Percentiles rank a stretch among this genome's conserved stretches.
These are phyloP conservation scores for Lochmaea crataegi DNA, from an alignment of 2,888 invertebrate genomes.

Conservation along the genomic window DNA sequence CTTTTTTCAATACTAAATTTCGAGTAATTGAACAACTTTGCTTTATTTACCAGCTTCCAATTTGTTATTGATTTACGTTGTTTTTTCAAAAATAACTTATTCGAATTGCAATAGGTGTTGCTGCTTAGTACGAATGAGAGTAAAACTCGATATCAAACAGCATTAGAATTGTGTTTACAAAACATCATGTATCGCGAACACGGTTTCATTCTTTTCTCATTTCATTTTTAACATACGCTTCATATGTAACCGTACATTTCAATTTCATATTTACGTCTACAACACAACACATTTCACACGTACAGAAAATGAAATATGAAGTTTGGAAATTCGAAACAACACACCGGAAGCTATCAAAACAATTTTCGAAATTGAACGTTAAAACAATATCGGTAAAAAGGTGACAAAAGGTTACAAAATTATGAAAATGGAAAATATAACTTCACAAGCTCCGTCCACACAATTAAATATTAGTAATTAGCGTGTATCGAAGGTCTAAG, in stretches of 20 bases:
- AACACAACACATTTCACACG: not conserved
- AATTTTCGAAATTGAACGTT: not conserved
- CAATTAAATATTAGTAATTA: too few relatives aligned
- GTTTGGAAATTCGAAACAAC: not conserved
- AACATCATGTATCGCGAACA: not conserved
- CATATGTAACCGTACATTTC: not conserved
- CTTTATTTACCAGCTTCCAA: not conserved
- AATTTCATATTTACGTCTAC: slow-evolving; percentile 4
- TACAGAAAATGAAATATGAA: not conserved
- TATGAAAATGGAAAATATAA: not conserved
- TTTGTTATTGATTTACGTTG: not conserved
- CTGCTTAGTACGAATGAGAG: not conserved
- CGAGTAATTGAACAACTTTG: not conserved
- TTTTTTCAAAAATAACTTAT: not conserved
- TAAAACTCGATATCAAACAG: not conserved
- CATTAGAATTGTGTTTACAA: not conserved
- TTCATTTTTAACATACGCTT: not conserved
- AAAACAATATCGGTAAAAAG: not conserved
- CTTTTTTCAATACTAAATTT: too few relatives aligned
- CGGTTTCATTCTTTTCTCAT: not conserved
- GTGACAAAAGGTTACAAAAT: not conserved
- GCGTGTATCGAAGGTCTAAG: too few relatives aligned
- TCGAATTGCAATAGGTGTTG: not conserved
- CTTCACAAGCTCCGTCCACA: not conserved
- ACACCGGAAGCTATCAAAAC: not conserved